These are phyloP conservation scores for Bombus picipes DNA, from an alignment of 1,140 invertebrate species.

Conservation along the genomic window DNA sequence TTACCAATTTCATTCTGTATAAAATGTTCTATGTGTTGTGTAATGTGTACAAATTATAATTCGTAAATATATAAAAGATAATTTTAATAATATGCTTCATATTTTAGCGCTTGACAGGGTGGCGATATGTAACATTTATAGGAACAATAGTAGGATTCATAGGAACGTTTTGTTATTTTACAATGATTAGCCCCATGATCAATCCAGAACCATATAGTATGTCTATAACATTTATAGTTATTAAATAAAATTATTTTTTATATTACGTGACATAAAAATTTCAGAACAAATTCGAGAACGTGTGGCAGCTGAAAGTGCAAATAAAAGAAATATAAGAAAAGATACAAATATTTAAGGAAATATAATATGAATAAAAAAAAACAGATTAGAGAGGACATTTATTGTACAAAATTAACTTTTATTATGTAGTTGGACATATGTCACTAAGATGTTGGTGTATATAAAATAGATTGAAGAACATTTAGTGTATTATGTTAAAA, in stretches of 20 bases:
- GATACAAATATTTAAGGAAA: too few species aligned
- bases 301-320: neutral
- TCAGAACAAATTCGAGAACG: conserved; percentile 69
- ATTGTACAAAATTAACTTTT: conserved; percentile 60
- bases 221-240: conserved; percentile 53
- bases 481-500: conserved; percentile 33
- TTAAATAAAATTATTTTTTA: conserved; percentile 32
- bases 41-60: neutral
- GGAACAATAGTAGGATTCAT: conserved; percentile 84
- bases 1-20: neutral
- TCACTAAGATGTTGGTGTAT: conserved; percentile 52
- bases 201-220: conserved; percentile 86
- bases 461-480: conserved; percentile 45
- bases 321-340: neutral
- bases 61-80: neutral
- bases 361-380: neutral
- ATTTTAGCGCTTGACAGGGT: conserved; percentile 80
- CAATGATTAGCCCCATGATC: conserved; percentile 86
- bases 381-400: neutral
- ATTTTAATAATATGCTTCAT: neutral
- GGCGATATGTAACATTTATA: conserved; percentile 85
- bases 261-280: conserved; percentile 55
- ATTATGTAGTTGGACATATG: conserved; percentile 51
- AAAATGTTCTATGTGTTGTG: neutral
- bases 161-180: conserved; percentile 84